A percentile compares a stretch with the other conserved stretches of the same genome.
phyloP scores from a whole-genome alignment of 2,888 invertebrate genomes.

The Dugesia japonica region DNA sequence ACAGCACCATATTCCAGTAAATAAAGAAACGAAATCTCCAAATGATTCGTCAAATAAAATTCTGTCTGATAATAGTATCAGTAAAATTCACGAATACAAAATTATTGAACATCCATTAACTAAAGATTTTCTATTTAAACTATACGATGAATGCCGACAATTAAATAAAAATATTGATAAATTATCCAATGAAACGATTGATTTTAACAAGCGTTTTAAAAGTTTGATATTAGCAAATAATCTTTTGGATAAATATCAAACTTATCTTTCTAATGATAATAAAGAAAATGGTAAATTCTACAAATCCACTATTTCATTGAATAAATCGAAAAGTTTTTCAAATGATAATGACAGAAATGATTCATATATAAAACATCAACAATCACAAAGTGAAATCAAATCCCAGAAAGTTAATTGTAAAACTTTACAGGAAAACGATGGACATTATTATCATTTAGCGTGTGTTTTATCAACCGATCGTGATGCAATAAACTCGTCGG shows the following conservation, averaged over 20 bases:
- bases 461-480: not conserved
- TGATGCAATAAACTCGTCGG: not conserved
- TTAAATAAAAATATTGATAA: not conserved
- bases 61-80: not conserved
- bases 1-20: not conserved
- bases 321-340: not conserved
- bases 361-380: not conserved
- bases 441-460: conserved; percentile 6
- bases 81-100: not conserved
- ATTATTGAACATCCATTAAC: not conserved
- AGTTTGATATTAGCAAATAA: not conserved
- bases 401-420: not conserved
- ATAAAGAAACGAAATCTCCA: not conserved
- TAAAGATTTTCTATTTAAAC: not conserved
- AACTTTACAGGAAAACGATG: not conserved
- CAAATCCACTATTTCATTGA: not conserved
- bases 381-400: not conserved
- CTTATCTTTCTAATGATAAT: not conserved
- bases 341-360: not conserved
- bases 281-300: not conserved
- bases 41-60: not conserved
- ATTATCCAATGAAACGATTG: not conserved
- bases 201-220: not conserved
- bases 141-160: not conserved
- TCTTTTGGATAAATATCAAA: not conserved